Base-by-base conservation (phyloP, 2,797 vertebrate genomes). In the Centropyge bicolor region DNA sequence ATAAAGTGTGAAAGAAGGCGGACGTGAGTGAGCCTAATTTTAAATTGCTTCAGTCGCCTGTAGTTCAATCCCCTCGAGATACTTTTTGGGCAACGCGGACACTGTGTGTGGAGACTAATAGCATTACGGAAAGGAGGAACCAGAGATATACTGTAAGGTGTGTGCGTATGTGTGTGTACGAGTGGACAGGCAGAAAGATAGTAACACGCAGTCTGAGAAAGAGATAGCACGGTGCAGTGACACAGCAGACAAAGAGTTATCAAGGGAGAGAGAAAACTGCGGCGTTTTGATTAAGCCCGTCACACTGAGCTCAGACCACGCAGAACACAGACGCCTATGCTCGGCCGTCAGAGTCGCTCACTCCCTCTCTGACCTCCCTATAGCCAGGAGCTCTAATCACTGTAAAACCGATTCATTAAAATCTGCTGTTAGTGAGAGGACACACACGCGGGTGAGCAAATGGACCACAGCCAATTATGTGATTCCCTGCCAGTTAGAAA, bases 351-450 rank as follows among this genome's bases (percentile, higher is more conserved):
- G 71, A 85, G 81, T 81, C 35, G 36, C 73, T 85, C 80, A 68
- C 86, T 91, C 86, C 88, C 77, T 87, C 75, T 11, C 76, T 93
- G 91, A 94, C 93, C 91, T 87, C 82, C 85, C 81, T 59, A 84
- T 78, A 88, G 86, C 92, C 85, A 85, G 89, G 75, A 93, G 91
- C 89, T 84, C 88, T 92, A 94, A 93, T 94, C 88, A 91, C 87
- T 91, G 90, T 92, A 93, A 94, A 93, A 94, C 87, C 89, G 84
- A 92, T 93, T 93, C 93, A 95, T 94, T 93, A 94, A 93, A 93
- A 93, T 91, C 89, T 92, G 89, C 92, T 93, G 93, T 93, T 93
- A 90, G 91, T 91, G 84, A 92, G 92, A 92, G 88, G 90, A 93
- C 90, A 93, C 91, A 92, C 91, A 92, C 77, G 61, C 59, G 79